A percentile compares a stretch with the other conserved stretches of the same genome.
These are phyloP conservation scores for Pseudomyrmex dendroicus DNA, from an alignment of 1,140 invertebrate species.

Conservation along the genomic window DNA sequence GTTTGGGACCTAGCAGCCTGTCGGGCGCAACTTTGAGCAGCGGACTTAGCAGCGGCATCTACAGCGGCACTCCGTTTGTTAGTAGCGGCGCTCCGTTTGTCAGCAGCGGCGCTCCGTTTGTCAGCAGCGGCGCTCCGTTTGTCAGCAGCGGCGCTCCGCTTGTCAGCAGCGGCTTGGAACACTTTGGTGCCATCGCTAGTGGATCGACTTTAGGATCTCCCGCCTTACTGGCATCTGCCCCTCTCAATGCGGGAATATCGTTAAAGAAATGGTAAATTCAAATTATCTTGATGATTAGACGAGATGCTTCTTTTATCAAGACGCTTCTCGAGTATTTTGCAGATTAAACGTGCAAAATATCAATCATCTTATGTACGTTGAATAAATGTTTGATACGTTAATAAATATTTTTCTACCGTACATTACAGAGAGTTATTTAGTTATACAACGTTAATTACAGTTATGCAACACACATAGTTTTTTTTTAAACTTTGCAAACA, in stretches of 20 bases:
- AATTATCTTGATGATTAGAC: conserved; percentile 48
- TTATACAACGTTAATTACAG: conserved; percentile 1
- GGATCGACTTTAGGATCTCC: conserved; percentile 19
- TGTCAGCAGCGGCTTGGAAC: conserved; percentile 1
- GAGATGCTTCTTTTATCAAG: not conserved
- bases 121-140: not conserved
- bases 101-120: too few species aligned
- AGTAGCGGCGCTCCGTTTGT: not conserved
- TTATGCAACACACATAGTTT: not conserved
- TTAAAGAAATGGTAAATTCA: conserved; percentile 61
- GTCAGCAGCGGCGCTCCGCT: not conserved
- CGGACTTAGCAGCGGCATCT: not conserved
- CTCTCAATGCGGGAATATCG: not conserved
- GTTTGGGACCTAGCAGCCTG: conserved; percentile 14
- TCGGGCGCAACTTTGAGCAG: not conserved
- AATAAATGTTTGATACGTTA: conserved; percentile 29
- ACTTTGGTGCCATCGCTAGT: not conserved
- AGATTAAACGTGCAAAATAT: conserved; percentile 10
- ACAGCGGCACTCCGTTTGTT: not conserved
- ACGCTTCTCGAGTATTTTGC: not conserved
- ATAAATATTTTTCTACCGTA: conserved; percentile 49
- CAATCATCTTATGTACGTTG: conserved; percentile 10
- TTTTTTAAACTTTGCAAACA: not conserved
- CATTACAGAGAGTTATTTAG: not conserved
- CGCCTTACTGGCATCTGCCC: not conserved